Base-by-base conservation (phyloP, 2,888 invertebrate species). In the Gymnocheta viridis region DNA sequence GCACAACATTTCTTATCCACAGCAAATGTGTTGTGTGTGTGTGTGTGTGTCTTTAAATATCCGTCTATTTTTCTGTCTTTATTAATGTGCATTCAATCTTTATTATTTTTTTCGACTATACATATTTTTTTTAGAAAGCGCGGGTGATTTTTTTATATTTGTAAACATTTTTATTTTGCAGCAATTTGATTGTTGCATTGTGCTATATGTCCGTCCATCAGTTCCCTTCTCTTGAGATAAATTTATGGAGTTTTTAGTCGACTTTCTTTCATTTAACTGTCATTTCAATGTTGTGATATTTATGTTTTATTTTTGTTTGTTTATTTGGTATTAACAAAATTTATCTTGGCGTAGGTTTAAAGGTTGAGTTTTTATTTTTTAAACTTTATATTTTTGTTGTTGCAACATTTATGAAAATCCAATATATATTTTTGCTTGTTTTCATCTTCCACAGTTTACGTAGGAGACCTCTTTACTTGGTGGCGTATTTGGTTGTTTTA, bases 311-410 rank as follows among this genome's bases (percentile, higher is more conserved):
- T 49, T 60, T 29, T 24, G 12, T 12, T 64, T n/a, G n/a, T n/a
- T n/a, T n/a, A 2, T 51, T 81, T 9, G 41, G 19, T 64, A 72
- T 72, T 62, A 84, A 51, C 51, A 64, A 84, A 81, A 77, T 73
- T 84, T 84, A 77, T 84, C 54, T 70, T 77, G 66, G 77, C 84
- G 84, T 84, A 84, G 84, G 82, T 85, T 82, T 70, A 82, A 85
- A 85, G 82, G 82, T 82, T 82, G 85, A 72, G 32, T 32, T 78
- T 70, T 49, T 67, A 58, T 73, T 80, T 60, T 72, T 72, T 62
- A 22, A 54, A 29, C 29, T 82, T 64, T 60, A 38, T 72, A 67
- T 60, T 60, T 77, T 41, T 76, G 24, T 56, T 67, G 35, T 79
- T 51, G 82, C 54, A 84, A 77, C 64, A 41, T 66, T 74, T 70